Percentiles rank a stretch among this genome's conserved stretches.
phyloP scores from a whole-genome alignment of 2,113 vertebrate species.

The Butorides virescens region DNA sequence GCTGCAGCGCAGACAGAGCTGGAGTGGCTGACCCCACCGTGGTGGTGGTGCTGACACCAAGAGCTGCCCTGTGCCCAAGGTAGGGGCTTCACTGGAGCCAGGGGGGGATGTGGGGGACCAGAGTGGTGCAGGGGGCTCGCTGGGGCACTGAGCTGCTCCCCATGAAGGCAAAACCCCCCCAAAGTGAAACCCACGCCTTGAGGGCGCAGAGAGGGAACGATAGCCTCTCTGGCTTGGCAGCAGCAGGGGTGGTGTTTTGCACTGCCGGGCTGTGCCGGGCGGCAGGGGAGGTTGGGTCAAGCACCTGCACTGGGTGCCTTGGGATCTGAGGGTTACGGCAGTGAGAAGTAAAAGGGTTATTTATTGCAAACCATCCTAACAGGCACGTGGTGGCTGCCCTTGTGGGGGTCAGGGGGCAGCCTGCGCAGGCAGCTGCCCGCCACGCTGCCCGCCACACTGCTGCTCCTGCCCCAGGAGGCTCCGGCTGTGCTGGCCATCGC shows the following conservation, averaged over 20 bases:
- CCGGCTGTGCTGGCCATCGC: fast-evolving
- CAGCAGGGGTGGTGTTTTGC: fast-evolving
- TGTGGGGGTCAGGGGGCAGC: neutral
- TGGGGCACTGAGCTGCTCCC: neutral
- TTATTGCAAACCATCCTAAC: neutral
- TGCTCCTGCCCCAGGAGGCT: neutral
- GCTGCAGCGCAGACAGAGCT: fast-evolving
- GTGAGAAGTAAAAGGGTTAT: neutral
- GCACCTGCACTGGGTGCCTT: fast-evolving
- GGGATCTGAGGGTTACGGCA: fast-evolving
- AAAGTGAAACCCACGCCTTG: fast-evolving
- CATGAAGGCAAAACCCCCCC: neutral
- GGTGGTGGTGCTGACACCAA: fast-evolving
- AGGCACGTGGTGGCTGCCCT: neutral
- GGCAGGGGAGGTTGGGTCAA: neutral
- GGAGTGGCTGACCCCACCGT: fast-evolving
- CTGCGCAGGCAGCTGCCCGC: neutral
- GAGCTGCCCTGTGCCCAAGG: neutral
- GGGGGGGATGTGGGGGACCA: neutral
- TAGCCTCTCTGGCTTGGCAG: fast-evolving
- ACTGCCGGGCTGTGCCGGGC: fast-evolving
- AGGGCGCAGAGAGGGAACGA: fast-evolving
- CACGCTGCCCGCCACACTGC: too few relatives aligned
- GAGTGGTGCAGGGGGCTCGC: fast-evolving
- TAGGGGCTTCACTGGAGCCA: fast-evolving